phyloP scores from a whole-genome alignment of 2,888 invertebrate species.

The Tortricodes alternella region DNA sequence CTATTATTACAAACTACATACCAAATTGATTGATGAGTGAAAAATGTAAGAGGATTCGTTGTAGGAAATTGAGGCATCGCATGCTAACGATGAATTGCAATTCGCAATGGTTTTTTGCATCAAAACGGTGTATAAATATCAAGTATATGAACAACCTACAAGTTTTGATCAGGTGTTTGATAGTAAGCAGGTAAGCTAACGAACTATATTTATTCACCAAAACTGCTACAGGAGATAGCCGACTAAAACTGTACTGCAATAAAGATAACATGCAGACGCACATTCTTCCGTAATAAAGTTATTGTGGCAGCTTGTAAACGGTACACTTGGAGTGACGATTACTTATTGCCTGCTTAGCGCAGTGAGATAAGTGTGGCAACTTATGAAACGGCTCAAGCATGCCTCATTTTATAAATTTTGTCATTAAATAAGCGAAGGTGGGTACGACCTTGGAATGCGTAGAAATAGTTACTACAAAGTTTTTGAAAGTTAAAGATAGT shows the following conservation, averaged over 20 bases:
- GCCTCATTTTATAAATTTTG: conserved; percentile 18
- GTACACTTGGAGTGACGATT: background rate
- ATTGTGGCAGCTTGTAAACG: background rate
- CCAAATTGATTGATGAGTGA: conserved; percentile 33
- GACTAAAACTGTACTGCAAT: background rate
- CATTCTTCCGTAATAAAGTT: background rate
- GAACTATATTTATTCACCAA: too few species aligned
- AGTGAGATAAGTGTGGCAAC: conserved; percentile 15
- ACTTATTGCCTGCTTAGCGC: conserved; percentile 9
- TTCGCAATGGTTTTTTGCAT: background rate
- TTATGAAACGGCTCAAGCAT: conserved; percentile 16
- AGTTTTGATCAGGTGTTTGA: too few species aligned
- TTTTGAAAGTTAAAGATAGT: conserved; percentile 49
- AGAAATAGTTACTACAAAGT: conserved; percentile 38
- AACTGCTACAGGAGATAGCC: too few species aligned
- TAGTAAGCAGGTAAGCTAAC: too few species aligned
- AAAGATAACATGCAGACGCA: background rate
- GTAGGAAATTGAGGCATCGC: conserved; percentile 11
- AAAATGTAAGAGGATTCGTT: conserved; percentile 11
- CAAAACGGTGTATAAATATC: background rate
- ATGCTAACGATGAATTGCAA: background rate
- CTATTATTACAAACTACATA: conserved; percentile 35
- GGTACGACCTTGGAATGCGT: conserved; percentile 44
- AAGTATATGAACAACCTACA: too few species aligned
- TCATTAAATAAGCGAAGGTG: conserved; percentile 38